phyloP scores from a whole-genome alignment of 92 coral and sea anemone species.

The Zoanthus solanderi region DNA sequence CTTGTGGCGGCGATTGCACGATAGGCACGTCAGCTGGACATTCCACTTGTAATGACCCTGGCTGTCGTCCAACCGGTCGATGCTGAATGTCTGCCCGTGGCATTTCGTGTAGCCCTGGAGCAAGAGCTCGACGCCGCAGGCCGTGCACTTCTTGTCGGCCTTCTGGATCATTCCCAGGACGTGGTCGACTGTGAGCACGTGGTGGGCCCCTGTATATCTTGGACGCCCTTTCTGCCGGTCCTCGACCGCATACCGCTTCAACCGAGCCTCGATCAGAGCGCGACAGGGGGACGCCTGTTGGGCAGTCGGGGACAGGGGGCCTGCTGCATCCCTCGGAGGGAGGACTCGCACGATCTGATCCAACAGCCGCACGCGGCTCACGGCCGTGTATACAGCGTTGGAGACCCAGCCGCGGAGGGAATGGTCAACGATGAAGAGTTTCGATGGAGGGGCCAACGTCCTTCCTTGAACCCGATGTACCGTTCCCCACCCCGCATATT shows the following conservation, averaged over 20 bases:
- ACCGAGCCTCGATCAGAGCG: conserved; percentile 47
- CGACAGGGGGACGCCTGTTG: conserved; percentile 47
- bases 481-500: conserved; percentile 16
- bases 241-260: conserved; percentile 54
- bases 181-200: conserved; percentile 52
- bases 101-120: conserved; percentile 59
- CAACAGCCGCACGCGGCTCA: conserved; percentile 30
- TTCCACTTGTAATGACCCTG: conserved; percentile 65
- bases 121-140: conserved; percentile 16
- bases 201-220: conserved; percentile 36
- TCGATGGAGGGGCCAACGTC: conserved; percentile 34
- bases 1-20: conserved; percentile 48
- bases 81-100: conserved; percentile 44
- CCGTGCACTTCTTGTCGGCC: conserved; percentile 26
- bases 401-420: conserved; percentile 52
- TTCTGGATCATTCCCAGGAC: conserved; percentile 5
- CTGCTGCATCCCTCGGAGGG: conserved; percentile 5
- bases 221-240: conserved; percentile 57
- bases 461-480: conserved; percentile 18
- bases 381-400: conserved; percentile 57
- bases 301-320: conserved; percentile 27
- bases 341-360: conserved; percentile 49
- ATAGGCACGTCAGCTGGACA: conserved; percentile 45
- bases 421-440: conserved; percentile 52
- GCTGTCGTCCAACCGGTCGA: conserved; percentile 51